phyloP scores from a whole-genome alignment of 35 echinoderm and acorn worm species.

The Holothuria glaberrima region DNA sequence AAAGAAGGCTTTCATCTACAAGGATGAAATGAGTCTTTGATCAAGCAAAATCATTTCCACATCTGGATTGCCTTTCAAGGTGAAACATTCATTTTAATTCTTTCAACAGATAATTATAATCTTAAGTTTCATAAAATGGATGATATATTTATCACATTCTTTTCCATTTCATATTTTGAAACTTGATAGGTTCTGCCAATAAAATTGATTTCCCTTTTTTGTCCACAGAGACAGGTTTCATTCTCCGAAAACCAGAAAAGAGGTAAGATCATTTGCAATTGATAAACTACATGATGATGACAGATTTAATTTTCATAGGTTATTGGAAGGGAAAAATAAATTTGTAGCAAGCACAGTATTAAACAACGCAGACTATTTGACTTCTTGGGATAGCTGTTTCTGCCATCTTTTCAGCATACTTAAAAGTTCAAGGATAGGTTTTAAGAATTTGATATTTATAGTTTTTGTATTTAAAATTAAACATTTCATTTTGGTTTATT shows the following conservation, averaged over 20 bases:
- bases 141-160: conserved; percentile 12
- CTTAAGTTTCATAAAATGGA: not conserved
- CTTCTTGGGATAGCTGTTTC: too few species aligned
- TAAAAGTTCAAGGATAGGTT: too few species aligned
- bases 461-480: too few species aligned
- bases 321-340: not conserved
- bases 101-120: conserved; percentile 16
- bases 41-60: not conserved
- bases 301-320: not conserved
- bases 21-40: not conserved
- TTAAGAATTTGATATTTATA: too few species aligned
- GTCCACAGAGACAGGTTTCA: conserved; percentile 25
- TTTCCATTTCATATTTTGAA: not conserved
- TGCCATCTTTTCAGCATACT: too few species aligned
- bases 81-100: not conserved
- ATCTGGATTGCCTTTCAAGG: conserved; percentile 17
- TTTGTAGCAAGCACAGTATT: too few species aligned
- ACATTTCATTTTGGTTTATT: too few species aligned
- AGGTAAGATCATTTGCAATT: not conserved
- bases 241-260: conserved; percentile 14
- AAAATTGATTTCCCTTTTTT: conserved; percentile 13
- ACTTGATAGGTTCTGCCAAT: conserved; percentile 17
- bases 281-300: not conserved
- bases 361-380: too few species aligned
- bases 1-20: too few species aligned